Conservation (phyloP, 2,113 vertebrate genomes). For the Leucoraja erinaceus region DNA sequence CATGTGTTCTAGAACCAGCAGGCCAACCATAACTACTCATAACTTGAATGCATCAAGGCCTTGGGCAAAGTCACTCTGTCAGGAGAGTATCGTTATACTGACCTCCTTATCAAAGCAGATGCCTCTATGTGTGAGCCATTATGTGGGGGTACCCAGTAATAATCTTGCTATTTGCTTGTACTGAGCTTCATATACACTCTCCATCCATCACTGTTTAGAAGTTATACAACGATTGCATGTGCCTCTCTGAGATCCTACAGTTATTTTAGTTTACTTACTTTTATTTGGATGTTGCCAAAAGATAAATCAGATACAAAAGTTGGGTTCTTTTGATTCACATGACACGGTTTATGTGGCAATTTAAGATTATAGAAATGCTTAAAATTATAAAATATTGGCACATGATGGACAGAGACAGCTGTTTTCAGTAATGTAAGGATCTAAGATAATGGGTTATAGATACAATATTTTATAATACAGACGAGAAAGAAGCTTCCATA, state of each 20-base stretch:
- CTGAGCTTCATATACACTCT: neutral
- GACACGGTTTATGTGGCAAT: neutral
- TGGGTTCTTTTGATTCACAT: neutral
- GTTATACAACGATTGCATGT: too few species aligned
- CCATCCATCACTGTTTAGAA: neutral
- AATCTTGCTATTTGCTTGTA: neutral
- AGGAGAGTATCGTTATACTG: too few species aligned
- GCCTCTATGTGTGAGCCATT: slow-evolving; percentile 38
- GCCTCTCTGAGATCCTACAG: too few species aligned
- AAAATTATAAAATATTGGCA: neutral
- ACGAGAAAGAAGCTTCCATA: neutral
- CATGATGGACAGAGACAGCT: neutral
- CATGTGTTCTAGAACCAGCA: too few species aligned
- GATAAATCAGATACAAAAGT: neutral
- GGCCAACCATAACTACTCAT: too few species aligned
- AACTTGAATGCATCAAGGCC: too few species aligned
- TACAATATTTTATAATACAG: neutral
- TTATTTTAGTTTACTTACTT: too few species aligned
- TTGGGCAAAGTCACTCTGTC: too few species aligned
- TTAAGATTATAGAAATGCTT: neutral
- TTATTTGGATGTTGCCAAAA: neutral
- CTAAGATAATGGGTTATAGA: neutral
- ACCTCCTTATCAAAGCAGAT: neutral
- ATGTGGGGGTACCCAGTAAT: neutral
- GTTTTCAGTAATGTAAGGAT: neutral